Percentiles rank a stretch among this genome's conserved stretches.
Evolutionary conservation across 2,888 invertebrate species (phyloP).

Genomic region (Latrodectus elegans): DNA sequence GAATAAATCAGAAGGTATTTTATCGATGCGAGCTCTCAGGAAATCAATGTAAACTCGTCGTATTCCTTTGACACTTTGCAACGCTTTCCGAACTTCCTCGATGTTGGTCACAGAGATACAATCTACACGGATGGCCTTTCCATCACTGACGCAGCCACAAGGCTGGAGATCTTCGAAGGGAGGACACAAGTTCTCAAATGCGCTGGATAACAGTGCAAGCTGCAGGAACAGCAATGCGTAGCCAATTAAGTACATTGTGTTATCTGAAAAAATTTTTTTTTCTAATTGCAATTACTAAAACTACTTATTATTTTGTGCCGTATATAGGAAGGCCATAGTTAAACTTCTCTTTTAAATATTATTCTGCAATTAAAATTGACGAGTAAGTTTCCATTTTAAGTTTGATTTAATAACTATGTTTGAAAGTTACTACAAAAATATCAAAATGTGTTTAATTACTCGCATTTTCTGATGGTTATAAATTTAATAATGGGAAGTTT

Average conservation of each 20-base stretch:
- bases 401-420: no score
- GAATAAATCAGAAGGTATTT: conserved; percentile 53
- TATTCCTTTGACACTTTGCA: conserved; percentile 30
- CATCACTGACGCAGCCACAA: conserved; percentile 58
- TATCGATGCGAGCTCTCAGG: conserved; percentile 20
- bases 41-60: conserved; percentile 44
- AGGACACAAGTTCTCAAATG: conserved; percentile 40
- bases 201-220: background rate
- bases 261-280: no score
- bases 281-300: no score
- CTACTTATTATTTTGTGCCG: no score
- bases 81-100: background rate
- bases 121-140: conserved; percentile 41
- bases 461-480: no score
- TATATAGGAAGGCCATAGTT: no score
- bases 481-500: no score
- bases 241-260: background rate
- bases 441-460: no score
- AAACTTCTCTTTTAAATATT: no score
- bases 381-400: no score
- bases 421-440: no score
- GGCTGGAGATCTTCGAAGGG: conserved; percentile 35
- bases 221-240: background rate
- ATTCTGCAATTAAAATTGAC: no score
- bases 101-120: conserved; percentile 23